Conservation (phyloP, 53 echinoderm and acorn worm genomes). For the Henricia sp. region DNA sequence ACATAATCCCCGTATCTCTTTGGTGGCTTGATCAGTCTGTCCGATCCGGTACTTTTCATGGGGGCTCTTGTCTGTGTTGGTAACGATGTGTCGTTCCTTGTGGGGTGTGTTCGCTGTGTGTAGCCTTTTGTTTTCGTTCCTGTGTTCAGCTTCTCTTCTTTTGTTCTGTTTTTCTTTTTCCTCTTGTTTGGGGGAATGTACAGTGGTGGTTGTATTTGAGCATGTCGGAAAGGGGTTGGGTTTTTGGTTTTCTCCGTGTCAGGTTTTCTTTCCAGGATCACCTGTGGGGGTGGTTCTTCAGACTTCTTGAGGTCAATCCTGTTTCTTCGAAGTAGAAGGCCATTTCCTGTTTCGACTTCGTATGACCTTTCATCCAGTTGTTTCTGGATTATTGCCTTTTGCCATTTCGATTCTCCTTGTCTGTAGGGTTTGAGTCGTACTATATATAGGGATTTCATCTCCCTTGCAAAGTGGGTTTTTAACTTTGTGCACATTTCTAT, state of each 20-base stretch:
- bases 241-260: background rate
- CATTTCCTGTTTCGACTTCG: constrained; percentile 42
- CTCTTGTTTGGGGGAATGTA: background rate
- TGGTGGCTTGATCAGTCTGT: constrained; percentile 27
- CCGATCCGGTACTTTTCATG: constrained; percentile 7
- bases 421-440: constrained; percentile 63
- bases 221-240: background rate
- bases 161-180: background rate
- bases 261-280: background rate
- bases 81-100: background rate
- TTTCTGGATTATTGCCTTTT: constrained; percentile 9
- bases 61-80: background rate
- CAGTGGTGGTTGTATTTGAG: background rate
- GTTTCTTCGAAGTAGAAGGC: constrained; percentile 23
- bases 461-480: too few species aligned
- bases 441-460: too few species aligned
- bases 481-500: too few species aligned
- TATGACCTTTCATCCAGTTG: constrained; percentile 59
- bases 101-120: background rate
- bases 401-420: constrained; percentile 22
- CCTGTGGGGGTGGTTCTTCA: constrained; percentile 22
- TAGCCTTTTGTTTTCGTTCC: background rate
- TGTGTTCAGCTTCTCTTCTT: too few species aligned
- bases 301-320: constrained; percentile 39
- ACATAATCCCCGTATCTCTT: too few species aligned